phyloP scores from a whole-genome alignment of 2,888 invertebrate genomes.

The Trachelus tabidus region DNA sequence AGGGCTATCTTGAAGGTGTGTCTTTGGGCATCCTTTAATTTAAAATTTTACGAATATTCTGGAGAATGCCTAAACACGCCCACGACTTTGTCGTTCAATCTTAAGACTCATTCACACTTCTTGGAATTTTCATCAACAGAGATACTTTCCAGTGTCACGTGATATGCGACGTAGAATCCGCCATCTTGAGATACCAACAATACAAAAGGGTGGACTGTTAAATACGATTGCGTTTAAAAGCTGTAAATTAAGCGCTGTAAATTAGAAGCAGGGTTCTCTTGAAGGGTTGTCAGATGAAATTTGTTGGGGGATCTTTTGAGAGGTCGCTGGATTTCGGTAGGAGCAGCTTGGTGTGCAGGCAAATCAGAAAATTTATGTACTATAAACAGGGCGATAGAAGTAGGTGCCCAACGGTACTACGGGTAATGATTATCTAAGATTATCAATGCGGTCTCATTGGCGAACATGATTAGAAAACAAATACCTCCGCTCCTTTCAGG shows the following conservation, averaged over 20 bases:
- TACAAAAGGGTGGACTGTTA: background rate
- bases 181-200: background rate
- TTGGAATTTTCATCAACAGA: background rate
- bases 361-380: background rate
- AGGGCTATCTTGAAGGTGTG: background rate
- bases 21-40: background rate
- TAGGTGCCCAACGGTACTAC: background rate
- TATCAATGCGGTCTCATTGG: background rate
- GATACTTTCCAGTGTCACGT: background rate
- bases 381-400: background rate
- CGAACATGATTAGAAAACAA: conserved; percentile 24
- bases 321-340: background rate
- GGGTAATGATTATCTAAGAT: background rate
- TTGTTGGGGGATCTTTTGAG: conserved; percentile 1
- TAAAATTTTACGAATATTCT: background rate
- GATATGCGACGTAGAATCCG: background rate
- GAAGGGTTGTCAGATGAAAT: background rate
- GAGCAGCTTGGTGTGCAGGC: background rate
- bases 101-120: background rate
- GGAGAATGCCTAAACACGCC: background rate
- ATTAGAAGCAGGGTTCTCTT: conserved; percentile 11
- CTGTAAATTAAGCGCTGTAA: conserved; percentile 18
- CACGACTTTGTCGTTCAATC: background rate
- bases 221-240: conserved; percentile 18
- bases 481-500: conserved; percentile 7